Percentiles rank a stretch among this genome's conserved stretches.
These are phyloP conservation scores for Drosophila histrio DNA, from an alignment of 2,888 invertebrate species.

Conservation along the genomic window DNA sequence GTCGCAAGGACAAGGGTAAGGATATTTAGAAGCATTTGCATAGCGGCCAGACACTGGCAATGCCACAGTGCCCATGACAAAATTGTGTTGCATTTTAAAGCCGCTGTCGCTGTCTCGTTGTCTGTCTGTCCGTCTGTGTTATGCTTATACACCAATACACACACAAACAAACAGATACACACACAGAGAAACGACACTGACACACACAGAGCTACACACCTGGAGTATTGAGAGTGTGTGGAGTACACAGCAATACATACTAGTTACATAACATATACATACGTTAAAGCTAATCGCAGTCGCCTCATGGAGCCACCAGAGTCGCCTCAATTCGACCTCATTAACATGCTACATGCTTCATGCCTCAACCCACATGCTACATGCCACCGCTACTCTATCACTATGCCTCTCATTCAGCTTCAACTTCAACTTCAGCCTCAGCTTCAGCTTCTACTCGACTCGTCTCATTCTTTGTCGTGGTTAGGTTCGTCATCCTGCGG, in stretches of 20 bases:
- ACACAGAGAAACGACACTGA: constrained; percentile 4
- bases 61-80: constrained; percentile 71
- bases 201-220: constrained; percentile 17
- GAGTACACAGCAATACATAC: constrained; percentile 39
- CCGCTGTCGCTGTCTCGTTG: constrained; percentile 77
- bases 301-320: constrained; percentile 53
- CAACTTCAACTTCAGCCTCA: neutral
- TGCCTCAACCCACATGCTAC: neutral
- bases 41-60: constrained; percentile 77
- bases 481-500: constrained; percentile 31
- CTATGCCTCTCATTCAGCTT: neutral
- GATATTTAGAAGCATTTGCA: constrained; percentile 43
- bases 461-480: constrained; percentile 35
- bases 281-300: constrained; percentile 74
- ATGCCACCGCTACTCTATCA: constrained; percentile 1
- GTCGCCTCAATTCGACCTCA: constrained; percentile 58
- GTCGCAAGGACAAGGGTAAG: constrained; percentile 84
- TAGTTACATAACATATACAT: constrained; percentile 37
- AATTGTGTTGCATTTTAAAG: constrained; percentile 57
- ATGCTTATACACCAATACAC: constrained; percentile 44
- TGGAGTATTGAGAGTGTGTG: constrained; percentile 52
- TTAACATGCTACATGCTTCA: constrained; percentile 43
- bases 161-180: constrained; percentile 2
- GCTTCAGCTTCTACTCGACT: constrained; percentile 2
- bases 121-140: constrained; percentile 77